Evolutionary conservation across 2,113 vertebrate genomes (phyloP).

Genomic region (Daboia siamensis): DNA sequence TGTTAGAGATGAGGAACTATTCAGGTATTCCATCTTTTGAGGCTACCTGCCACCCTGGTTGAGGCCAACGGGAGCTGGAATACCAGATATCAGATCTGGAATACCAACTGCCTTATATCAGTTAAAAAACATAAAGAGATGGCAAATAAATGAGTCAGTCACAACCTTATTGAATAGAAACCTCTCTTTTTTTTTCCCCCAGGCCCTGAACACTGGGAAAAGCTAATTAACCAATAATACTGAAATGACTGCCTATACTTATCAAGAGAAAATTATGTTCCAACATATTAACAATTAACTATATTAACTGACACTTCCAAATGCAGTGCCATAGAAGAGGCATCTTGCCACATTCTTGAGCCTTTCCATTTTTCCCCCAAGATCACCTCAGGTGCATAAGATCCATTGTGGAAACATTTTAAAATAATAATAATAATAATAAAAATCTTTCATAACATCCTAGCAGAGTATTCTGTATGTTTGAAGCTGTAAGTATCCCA

Average conservation of each 20-base stretch:
- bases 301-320: background rate
- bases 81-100: background rate
- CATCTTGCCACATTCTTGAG: background rate
- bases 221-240: background rate
- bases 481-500: background rate
- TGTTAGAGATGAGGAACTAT: background rate
- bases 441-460: background rate
- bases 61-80: background rate
- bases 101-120: background rate
- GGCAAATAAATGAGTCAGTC: background rate
- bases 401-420: background rate
- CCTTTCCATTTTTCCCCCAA: slow-evolving; percentile 7
- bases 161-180: background rate
- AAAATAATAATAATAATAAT: background rate
- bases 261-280: slow-evolving; percentile 1
- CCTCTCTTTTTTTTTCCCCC: background rate
- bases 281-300: background rate
- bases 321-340: background rate
- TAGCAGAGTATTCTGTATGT: background rate
- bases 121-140: background rate
- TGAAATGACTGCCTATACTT: background rate
- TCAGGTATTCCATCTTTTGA: background rate
- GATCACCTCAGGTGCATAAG: background rate
- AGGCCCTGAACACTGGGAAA: slow-evolving; percentile 10
- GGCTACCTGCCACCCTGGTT: background rate